Base-by-base conservation (phyloP, 2,888 invertebrate genomes). In the Metellina segmentata region DNA sequence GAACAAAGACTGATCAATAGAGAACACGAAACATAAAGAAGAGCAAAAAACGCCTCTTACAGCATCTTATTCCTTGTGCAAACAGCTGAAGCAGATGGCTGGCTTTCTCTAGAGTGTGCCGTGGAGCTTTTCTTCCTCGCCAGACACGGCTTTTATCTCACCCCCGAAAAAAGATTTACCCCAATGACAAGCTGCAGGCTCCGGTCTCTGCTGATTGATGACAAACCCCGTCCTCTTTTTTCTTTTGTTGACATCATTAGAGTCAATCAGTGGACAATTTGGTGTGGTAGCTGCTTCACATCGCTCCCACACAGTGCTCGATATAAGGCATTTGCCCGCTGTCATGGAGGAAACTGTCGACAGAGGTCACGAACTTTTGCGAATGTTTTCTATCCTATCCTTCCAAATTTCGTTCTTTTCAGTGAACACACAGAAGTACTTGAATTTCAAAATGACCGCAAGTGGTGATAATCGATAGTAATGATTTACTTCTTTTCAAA, bases 231-330 rank as follows among this genome's bases (percentile, higher is more conserved):
- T 74, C 16, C n/a, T 16, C 53, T 75, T 34, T 19, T 74, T 88
- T 81, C 51, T 20, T 7, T 11, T 81, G 52, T 88, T 81, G 88
- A 81, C 74, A 52, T 81, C 81, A 74, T 88, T 88, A 88, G 88
- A 81, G 11, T 72, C 81, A 61, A 81, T 88, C 88, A 81, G 74
- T n/a, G 20, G 53, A 81, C 69, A 16, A 34, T 72, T 87, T 51
- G 53, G 74, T 51, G 78, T 48, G 1, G 13, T 34, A 11, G 71
- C n/a, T 1, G 19, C 74, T 16, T 49, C 51, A 51, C 16, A 61
- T 61, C 9, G 9, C 34, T 34, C 34, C 34, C 34, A 34, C 34
- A 34, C 34, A 34, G 34, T 34, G 34, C 34, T 34, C 34, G 34
- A 34, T 34, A 34, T 34, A 34, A 34, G 4, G 34, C 34, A 34